Base-by-base conservation (phyloP, 2,888 invertebrate genomes). In the Cephus rjabovi region DNA sequence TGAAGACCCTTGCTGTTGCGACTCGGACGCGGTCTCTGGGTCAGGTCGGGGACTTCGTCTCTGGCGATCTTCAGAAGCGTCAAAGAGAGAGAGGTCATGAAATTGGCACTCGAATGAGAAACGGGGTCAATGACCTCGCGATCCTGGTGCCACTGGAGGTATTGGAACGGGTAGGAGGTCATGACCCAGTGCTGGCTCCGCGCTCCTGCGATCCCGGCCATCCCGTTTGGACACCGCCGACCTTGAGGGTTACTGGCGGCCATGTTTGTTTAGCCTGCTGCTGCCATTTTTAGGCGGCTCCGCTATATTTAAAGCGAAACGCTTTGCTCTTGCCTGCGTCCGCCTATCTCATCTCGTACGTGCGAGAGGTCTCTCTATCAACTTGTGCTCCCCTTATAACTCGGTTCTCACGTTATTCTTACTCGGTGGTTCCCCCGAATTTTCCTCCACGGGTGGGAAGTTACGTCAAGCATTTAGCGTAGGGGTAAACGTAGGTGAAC, bases 71-170 rank as follows among this genome's bases (percentile, higher is more conserved):
- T 56, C 56, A 9, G 9, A 56, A 56, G 23, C 56, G 23, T 56
- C 56, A 23, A 56, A 56, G 15, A 56, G 40, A 56, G 40, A 23
- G 56, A 56, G 23, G 23, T 56, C 56, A 23, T 71, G 71, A 34
- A 12, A 31, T 71, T 71, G 33, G 71, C 71, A 71, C 15, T 71
- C 71, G 76, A 79, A 82, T 79, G 81, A 84, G 85, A 87, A 87
- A 87, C 83, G 83, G 82, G 86, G 87, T 78, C 83, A 86, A 85
- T 84, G 84, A 88, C 84, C 86, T 83, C 82, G 79, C 82, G 83
- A 56, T 56, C 9, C 23, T 9, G 56, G 9, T 56, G 23, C 9
- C 23, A 9, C 56, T 56, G 23, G 56, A 56, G 56, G 56, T 12
- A 56, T 83, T 81, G 82, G 84, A 85, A 71, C 15, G 71, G 31